Evolutionary conservation across 2,113 vertebrate species (phyloP).

Genomic region (Saccopteryx bilineata): DNA sequence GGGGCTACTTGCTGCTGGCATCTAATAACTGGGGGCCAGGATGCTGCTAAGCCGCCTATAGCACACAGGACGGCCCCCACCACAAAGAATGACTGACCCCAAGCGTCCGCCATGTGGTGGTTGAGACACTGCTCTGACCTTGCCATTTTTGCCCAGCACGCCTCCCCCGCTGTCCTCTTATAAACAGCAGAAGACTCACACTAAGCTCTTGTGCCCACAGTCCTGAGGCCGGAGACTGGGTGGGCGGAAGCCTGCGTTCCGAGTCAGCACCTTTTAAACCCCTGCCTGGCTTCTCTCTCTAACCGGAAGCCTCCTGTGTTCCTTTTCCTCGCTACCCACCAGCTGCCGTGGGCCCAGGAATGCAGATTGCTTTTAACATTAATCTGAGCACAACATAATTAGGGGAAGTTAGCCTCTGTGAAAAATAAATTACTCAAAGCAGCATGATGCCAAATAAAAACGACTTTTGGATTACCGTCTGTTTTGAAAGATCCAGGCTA

Average conservation of each 20-base stretch:
- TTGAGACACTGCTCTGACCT: not conserved
- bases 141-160: not conserved
- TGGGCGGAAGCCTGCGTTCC: not conserved
- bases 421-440: not conserved
- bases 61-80: not conserved
- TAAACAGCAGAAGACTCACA: fast-evolving
- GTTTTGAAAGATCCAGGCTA: not conserved
- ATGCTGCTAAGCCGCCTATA: not conserved
- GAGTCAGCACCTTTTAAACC: not conserved
- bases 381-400: not conserved
- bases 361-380: not conserved
- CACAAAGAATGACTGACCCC: not conserved
- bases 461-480: not conserved
- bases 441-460: not conserved
- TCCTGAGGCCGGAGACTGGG: fast-evolving
- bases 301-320: not conserved
- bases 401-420: not conserved
- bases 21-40: not conserved
- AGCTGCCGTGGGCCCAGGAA: not conserved
- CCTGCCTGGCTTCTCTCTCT: not conserved
- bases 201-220: not conserved
- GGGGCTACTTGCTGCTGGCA: not conserved
- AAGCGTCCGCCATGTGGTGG: fast-evolving
- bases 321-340: no score
- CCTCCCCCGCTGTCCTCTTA: not conserved